Conservation (phyloP, 2,888 invertebrate genomes). For the Tricholauxania praeusta region DNA sequence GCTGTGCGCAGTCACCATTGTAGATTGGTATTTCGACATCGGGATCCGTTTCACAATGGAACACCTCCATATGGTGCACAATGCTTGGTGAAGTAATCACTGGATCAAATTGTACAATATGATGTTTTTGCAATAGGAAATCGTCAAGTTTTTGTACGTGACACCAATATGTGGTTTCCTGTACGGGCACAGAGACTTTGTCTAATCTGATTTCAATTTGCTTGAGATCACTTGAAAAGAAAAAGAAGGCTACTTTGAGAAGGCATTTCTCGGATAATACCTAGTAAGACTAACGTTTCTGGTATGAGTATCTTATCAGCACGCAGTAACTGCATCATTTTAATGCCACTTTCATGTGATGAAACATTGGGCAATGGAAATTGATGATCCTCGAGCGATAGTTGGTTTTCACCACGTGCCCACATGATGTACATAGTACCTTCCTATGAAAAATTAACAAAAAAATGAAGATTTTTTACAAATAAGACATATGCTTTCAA, state of each 20-base stretch:
- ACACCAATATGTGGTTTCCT: conserved; percentile 98
- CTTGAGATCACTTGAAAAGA: conserved; percentile 67
- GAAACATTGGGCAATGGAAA: conserved; percentile 65
- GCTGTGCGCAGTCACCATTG: conserved; percentile 85
- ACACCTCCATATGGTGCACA: conserved; percentile 99
- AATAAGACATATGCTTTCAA: background rate
- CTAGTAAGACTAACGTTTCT: conserved; percentile 60
- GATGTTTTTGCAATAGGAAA: conserved; percentile 78
- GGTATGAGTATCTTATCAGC: conserved; percentile 67
- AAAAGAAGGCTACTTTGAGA: background rate
- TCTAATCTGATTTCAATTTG: conserved; percentile 74
- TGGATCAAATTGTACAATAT: conserved; percentile 89
- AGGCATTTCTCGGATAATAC: too few species aligned
- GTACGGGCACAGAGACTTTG: conserved; percentile 79
- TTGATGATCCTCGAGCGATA: conserved; percentile 68
- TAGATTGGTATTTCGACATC: conserved; percentile 80
- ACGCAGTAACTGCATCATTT: conserved; percentile 77
- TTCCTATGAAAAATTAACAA: conserved; percentile 71
- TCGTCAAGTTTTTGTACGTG: conserved; percentile 84
- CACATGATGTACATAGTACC: conserved; percentile 91
- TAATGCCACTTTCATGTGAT: conserved; percentile 76
- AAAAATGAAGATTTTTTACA: conserved; percentile 26
- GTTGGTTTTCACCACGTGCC: conserved; percentile 82
- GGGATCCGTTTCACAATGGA: conserved; percentile 86
- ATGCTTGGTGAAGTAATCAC: conserved; percentile 87